Conservation (phyloP, 2,113 vertebrate species). For the Antechinus stuartii region DNA sequence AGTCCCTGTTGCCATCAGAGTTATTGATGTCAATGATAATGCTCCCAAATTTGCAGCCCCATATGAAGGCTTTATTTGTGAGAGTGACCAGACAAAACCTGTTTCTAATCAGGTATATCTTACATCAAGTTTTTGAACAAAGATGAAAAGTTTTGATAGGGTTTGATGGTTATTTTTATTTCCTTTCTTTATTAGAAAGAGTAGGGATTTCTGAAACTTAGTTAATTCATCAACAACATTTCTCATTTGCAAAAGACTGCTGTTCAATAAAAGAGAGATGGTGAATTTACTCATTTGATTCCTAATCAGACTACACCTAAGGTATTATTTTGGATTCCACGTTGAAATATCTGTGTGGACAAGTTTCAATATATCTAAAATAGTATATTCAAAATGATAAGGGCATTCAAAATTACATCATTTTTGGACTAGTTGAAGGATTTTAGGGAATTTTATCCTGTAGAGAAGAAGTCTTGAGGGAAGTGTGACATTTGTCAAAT, state of each 20-base stretch:
- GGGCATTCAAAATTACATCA: neutral
- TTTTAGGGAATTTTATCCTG: neutral
- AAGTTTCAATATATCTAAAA: neutral
- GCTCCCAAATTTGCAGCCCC: conserved; percentile 92
- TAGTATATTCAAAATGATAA: neutral
- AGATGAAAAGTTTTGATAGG: neutral
- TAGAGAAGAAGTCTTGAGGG: neutral
- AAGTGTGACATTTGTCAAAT: neutral
- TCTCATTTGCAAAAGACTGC: neutral
- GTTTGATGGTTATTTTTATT: neutral
- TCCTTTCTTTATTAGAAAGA: neutral
- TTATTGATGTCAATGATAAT: conserved; percentile 95
- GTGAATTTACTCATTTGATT: neutral
- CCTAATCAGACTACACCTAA: neutral
- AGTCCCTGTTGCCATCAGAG: conserved; percentile 94
- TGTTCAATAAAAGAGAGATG: neutral
- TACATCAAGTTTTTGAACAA: neutral
- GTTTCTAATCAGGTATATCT: conserved; percentile 91
- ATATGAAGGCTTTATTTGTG: conserved; percentile 95
- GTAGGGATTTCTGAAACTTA: neutral
- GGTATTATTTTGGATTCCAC: neutral
- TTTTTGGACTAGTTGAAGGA: neutral
- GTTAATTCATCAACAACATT: neutral
- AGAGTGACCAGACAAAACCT: conserved; percentile 90
- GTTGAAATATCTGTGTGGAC: neutral